phyloP scores from a whole-genome alignment of 2,888 invertebrate species.

The Celastrina argiolus region DNA sequence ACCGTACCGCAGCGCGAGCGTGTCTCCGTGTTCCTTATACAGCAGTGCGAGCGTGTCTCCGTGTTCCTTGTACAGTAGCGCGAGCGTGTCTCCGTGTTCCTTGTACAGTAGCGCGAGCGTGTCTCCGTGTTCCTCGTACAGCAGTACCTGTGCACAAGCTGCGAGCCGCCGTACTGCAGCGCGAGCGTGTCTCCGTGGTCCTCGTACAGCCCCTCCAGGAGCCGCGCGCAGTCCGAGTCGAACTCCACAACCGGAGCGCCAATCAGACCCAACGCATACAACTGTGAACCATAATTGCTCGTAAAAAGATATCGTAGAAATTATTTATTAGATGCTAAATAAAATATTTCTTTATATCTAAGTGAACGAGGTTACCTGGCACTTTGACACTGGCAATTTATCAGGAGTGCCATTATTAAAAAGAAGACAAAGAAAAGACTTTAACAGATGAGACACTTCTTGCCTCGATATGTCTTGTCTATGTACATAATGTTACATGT shows the following conservation, averaged over 20 bases:
- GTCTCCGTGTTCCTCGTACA: neutral
- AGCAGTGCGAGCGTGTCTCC: too few relatives aligned
- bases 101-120: neutral
- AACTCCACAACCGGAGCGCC: slow-evolving; percentile 91
- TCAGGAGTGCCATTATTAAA: too few relatives aligned
- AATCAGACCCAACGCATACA: slow-evolving; percentile 92
- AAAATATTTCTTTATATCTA: too few relatives aligned
- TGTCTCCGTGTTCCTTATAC: slow-evolving; percentile 99
- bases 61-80: too few relatives aligned
- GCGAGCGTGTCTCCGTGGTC: slow-evolving; percentile 98
- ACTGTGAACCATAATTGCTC: slow-evolving; percentile 73
- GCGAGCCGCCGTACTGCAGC: slow-evolving; percentile 98
- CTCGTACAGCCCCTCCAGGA: slow-evolving; percentile 97
- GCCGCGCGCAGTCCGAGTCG: slow-evolving; percentile 95
- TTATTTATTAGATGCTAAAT: too few relatives aligned
- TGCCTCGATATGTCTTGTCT: too few relatives aligned
- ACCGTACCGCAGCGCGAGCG: slow-evolving; percentile 96
- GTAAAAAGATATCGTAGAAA: too few relatives aligned
- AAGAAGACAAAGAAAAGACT: too few relatives aligned
- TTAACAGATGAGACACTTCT: too few relatives aligned
- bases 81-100: neutral
- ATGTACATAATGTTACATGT: too few relatives aligned
- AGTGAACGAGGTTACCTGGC: too few relatives aligned
- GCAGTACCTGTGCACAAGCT: slow-evolving; percentile 92
- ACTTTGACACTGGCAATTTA: too few relatives aligned